Evolutionary conservation across 2,113 vertebrate genomes (phyloP).

Genomic region (Solea solea): DNA sequence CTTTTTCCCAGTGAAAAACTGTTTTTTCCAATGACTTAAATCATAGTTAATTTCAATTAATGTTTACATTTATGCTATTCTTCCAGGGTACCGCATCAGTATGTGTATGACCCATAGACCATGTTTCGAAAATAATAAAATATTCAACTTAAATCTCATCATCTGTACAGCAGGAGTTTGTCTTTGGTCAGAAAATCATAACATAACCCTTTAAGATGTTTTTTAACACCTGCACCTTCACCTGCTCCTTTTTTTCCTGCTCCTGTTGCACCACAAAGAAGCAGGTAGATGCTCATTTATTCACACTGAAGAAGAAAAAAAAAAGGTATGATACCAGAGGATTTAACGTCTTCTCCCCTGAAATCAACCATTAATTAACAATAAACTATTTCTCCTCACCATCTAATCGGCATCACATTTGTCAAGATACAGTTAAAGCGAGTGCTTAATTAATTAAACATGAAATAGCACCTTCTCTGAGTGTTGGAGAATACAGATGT

Average conservation of each 20-base stretch:
- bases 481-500: constrained; percentile 83
- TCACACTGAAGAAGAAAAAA: constrained; percentile 16
- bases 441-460: constrained; percentile 84
- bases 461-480: constrained; percentile 80
- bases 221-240: too few species aligned
- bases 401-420: constrained; percentile 81
- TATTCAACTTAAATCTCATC: too few species aligned
- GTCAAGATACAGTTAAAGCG: constrained; percentile 81
- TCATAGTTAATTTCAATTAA: too few species aligned
- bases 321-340: constrained; percentile 44
- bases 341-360: constrained; percentile 60
- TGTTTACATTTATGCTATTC: too few species aligned
- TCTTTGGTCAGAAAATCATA: too few species aligned
- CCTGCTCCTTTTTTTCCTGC: neutral
- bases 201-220: too few species aligned
- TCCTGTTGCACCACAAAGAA: neutral
- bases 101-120: too few species aligned
- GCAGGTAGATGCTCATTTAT: constrained; percentile 45
- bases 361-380: constrained; percentile 80
- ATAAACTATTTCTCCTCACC: constrained; percentile 77
- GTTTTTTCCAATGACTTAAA: too few species aligned
- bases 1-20: too few species aligned
- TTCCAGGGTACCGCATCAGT: too few species aligned
- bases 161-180: too few species aligned
- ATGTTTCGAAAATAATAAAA: too few species aligned